A percentile compares a stretch with the other conserved stretches of the same genome.
Conservation (phyloP, 2,113 vertebrate species). For the Oreochromis spilurus region DNA sequence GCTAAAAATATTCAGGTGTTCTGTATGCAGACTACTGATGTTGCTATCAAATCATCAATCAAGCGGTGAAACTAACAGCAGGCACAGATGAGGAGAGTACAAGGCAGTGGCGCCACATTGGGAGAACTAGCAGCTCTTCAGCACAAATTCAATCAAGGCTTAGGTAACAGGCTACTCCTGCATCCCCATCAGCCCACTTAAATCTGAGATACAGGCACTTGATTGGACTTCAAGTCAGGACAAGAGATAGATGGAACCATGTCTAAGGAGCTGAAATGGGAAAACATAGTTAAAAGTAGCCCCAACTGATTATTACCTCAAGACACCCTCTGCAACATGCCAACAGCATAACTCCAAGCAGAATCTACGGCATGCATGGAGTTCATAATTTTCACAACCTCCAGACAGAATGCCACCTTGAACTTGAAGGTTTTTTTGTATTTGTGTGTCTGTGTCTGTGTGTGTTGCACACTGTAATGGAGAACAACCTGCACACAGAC, state of each 20-base stretch:
- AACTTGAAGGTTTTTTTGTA: background rate
- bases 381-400: background rate
- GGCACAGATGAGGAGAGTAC: background rate
- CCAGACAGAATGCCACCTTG: background rate
- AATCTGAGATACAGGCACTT: background rate
- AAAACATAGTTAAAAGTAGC: background rate
- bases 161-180: slow-evolving; percentile 19
- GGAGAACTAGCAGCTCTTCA: slow-evolving; percentile 16
- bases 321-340: background rate
- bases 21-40: slow-evolving; percentile 11
- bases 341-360: background rate
- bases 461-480: background rate
- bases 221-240: background rate
- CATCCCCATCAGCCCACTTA: background rate
- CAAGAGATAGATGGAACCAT: background rate
- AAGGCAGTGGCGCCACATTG: background rate
- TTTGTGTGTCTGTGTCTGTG: background rate
- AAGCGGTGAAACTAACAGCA: background rate
- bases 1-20: slow-evolving; percentile 35
- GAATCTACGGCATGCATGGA: background rate
- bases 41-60: slow-evolving; percentile 17
- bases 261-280: background rate
- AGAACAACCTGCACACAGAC: background rate
- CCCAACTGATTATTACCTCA: background rate
- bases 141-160: slow-evolving; percentile 41